Conservation (phyloP, 2,113 vertebrate genomes). For the Vombatus ursinus region DNA sequence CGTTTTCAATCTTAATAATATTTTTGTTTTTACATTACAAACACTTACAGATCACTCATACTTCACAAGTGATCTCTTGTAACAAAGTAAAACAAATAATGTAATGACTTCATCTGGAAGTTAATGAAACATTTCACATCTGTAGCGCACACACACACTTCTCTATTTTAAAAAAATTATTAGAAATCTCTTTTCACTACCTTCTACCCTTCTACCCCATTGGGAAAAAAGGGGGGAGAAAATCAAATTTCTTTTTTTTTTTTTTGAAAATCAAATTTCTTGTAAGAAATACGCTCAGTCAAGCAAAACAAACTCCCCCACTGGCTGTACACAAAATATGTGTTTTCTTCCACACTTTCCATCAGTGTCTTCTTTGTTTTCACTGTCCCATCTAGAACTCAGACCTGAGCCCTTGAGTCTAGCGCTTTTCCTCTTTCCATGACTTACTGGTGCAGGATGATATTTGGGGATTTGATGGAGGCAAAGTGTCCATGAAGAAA, state of each 20-base stretch:
- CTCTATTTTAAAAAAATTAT: too few species aligned
- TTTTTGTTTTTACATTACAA: not conserved
- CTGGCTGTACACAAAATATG: not conserved
- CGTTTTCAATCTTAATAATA: not conserved
- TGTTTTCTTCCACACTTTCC: not conserved
- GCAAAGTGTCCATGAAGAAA: not conserved
- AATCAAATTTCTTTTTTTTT: not conserved
- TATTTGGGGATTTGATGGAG: not conserved
- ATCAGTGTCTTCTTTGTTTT: not conserved
- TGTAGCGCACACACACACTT: too few species aligned
- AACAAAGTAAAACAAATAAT: not conserved
- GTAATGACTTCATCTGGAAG: too few species aligned
- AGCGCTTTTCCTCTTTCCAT: not conserved
- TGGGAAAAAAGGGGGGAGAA: not conserved
- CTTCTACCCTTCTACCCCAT: not conserved
- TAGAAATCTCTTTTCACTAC: not conserved
- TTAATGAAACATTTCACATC: too few species aligned
- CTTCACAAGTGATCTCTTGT: not conserved
- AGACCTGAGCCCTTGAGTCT: not conserved
- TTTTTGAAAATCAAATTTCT: not conserved
- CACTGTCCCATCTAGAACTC: not conserved
- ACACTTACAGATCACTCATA: not conserved
- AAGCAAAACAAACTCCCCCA: not conserved
- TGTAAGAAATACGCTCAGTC: not conserved
- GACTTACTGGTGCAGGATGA: not conserved